Evolutionary conservation across 1,140 invertebrate genomes (phyloP).

Genomic region (Penaeus japonicus): DNA sequence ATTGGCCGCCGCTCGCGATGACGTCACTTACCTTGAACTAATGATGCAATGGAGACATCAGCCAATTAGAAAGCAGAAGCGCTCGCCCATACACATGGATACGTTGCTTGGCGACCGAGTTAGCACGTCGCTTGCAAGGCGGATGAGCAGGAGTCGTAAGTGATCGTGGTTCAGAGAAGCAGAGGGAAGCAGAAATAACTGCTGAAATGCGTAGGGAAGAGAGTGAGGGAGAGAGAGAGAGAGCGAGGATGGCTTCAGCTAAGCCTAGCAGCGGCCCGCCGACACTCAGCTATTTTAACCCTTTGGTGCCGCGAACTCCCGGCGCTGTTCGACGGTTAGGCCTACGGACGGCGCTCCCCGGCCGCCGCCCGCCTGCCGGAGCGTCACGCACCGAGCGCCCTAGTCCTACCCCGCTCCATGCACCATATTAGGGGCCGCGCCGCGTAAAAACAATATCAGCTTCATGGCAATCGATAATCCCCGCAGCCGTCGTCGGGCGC

Average conservation of each 20-base stretch:
- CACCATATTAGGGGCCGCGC: slow-evolving; percentile 21
- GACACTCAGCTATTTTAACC: slow-evolving; percentile 51
- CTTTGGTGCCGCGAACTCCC: slow-evolving; percentile 46
- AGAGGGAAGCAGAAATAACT: neutral
- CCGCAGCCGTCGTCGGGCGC: too few species aligned
- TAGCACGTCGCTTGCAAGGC: slow-evolving; percentile 9
- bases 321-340: slow-evolving; percentile 37
- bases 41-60: slow-evolving; percentile 49
- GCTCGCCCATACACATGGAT: slow-evolving; percentile 6
- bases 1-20: slow-evolving; percentile 18
- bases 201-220: neutral
- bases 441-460: too few species aligned
- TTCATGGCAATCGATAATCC: too few species aligned
- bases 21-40: slow-evolving; percentile 49
- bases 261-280: neutral
- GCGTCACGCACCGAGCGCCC: slow-evolving; percentile 22
- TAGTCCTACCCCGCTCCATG: slow-evolving; percentile 10
- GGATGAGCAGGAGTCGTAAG: neutral
- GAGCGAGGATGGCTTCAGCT: too few species aligned
- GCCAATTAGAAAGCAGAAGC: slow-evolving; percentile 36
- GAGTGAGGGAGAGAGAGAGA: neutral
- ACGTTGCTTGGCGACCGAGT: slow-evolving; percentile 7
- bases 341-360: slow-evolving; percentile 21
- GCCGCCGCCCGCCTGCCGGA: slow-evolving; percentile 18
- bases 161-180: neutral